Evolutionary conservation across 2,888 invertebrate species (phyloP).

Genomic region (Dryocosmus kuriphilus): DNA sequence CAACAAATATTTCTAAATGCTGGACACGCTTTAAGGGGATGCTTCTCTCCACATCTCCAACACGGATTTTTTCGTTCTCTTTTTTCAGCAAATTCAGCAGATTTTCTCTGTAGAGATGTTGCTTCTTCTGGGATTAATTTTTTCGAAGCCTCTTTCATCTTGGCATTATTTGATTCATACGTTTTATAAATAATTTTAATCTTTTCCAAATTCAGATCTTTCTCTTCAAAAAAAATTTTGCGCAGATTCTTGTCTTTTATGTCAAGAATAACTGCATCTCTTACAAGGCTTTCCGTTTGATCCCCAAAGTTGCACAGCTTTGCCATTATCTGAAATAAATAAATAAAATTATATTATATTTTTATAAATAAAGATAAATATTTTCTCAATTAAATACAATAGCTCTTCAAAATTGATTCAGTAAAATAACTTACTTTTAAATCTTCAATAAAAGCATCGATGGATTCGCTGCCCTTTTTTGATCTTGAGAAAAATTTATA

Average conservation of each 20-base stretch:
- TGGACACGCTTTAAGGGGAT: constrained; percentile 42
- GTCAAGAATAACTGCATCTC: constrained; percentile 50
- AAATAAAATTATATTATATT: background rate
- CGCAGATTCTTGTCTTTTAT: constrained; percentile 46
- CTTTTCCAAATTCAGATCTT: constrained; percentile 37
- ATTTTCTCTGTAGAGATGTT: background rate
- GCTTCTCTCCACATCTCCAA: constrained; percentile 43
- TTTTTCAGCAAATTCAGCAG: background rate
- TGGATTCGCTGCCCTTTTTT: constrained; percentile 28
- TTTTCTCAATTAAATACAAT: constrained; percentile 31
- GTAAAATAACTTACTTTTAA: constrained; percentile 41
- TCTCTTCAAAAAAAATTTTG: constrained; percentile 22
- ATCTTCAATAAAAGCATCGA: constrained; percentile 37
- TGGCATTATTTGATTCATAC: background rate
- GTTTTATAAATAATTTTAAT: constrained; percentile 44
- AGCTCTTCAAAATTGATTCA: background rate
- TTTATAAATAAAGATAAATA: background rate
- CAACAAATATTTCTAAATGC: constrained; percentile 43
- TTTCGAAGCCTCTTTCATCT: background rate
- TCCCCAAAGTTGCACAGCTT: constrained; percentile 52
- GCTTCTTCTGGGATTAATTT: background rate
- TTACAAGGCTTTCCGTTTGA: constrained; percentile 45
- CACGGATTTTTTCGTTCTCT: constrained; percentile 16
- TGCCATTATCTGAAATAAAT: constrained; percentile 42
- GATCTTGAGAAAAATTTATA: constrained; percentile 47